Evolutionary conservation across 1,140 invertebrate genomes (phyloP), one percentile per base, ranked within the genome.

Genomic region (Trichogramma pretiosum): DNA sequence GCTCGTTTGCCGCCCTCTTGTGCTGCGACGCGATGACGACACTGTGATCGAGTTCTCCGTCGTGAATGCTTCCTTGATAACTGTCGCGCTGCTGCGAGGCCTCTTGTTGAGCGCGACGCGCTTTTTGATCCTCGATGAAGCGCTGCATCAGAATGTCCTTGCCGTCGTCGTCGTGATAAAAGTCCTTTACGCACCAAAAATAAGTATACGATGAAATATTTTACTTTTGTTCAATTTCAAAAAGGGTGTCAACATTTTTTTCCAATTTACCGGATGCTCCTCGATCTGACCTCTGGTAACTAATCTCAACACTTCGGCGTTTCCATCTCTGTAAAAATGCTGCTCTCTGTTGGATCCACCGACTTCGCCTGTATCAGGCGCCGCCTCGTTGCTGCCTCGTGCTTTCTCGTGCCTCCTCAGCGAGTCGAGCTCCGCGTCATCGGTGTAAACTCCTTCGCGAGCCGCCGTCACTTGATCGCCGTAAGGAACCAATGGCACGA

Each of bases 141-240:
- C 87, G 70, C 56, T 81, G 75, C 75, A 89, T 80, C 4, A 89
- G 68, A 53, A 87, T 81, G 61, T 88, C 82, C 69, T 89, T 89
- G 0, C 86, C 87, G 50, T 79, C 80, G 50, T 79, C 80, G 33
- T 65, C 61, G 11, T 47, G 50, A 22, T 38, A 46, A 8, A 30
- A 24, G 2, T 46, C 24, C 21, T 46, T 46, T 24, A n/a, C n/a
- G n/a, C n/a, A n/a, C n/a, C n/a, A n/a, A n/a, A n/a, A n/a, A n/a
- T n/a, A n/a, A n/a, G n/a, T n/a, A n/a, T n/a, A n/a, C n/a, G n/a
- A n/a, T n/a, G n/a, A n/a, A n/a, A n/a, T n/a, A n/a, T n/a, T 30
- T 13, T 30, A 30, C n/a, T 13, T 13, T 30, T 30, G 26, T 30
- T 9, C n/a, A 30, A 30, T 30, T 30, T 13, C 26, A 30, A 30